Percentiles rank a stretch among this genome's conserved stretches.
Evolutionary conservation across 2,888 invertebrate species (phyloP).

Genomic region (Tipula unca): DNA sequence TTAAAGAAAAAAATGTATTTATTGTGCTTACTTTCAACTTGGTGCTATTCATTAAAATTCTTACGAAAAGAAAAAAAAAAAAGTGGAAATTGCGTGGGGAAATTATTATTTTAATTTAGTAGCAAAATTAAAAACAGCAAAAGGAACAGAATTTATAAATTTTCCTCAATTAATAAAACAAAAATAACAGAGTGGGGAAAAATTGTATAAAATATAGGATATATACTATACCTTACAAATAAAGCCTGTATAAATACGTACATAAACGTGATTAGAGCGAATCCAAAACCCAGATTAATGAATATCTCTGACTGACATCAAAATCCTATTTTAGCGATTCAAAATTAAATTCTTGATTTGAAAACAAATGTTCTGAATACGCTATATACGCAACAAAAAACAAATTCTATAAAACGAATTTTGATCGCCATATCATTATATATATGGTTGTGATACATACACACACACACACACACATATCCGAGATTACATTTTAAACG

Average conservation of each 20-base stretch:
- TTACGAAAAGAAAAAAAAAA: background rate
- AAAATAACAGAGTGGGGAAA: background rate
- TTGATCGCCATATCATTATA: background rate
- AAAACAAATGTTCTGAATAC: background rate
- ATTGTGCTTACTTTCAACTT: background rate
- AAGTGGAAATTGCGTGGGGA: background rate
- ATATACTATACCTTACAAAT: background rate
- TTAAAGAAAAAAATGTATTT: background rate
- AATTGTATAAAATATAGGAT: background rate
- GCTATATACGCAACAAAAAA: background rate
- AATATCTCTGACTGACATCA: background rate
- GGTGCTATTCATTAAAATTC: background rate
- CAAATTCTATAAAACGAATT: background rate
- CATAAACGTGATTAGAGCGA: background rate
- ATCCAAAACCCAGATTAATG: background rate
- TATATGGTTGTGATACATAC: background rate
- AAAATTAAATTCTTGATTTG: background rate
- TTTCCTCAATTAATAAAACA: background rate
- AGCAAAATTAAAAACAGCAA: background rate
- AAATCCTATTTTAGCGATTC: background rate
- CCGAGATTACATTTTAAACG: background rate
- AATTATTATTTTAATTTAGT: background rate
- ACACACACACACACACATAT: background rate
- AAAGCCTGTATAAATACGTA: background rate
- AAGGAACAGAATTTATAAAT: background rate